Evolutionary conservation across 2,113 vertebrate genomes (phyloP).

Genomic region (Pontoporia blainvillei): DNA sequence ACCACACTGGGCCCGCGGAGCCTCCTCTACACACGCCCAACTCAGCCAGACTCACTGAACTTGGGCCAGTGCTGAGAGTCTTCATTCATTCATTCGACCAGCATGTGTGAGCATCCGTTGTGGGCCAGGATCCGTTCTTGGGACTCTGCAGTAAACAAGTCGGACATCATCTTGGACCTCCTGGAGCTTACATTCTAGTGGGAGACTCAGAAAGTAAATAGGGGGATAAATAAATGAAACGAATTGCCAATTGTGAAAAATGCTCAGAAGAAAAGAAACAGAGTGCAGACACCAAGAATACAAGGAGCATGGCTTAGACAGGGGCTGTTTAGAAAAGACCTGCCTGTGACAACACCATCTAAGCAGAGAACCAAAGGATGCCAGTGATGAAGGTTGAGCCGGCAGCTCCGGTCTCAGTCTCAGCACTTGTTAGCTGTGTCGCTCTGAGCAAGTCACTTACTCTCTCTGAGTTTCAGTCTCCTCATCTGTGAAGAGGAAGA

Average conservation of each 20-base stretch:
- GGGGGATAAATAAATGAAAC: not conserved
- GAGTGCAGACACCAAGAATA: not conserved
- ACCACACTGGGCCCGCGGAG: not conserved
- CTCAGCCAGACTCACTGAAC: not conserved
- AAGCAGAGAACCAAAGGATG: not conserved
- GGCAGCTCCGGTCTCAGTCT: not conserved
- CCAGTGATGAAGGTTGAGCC: not conserved
- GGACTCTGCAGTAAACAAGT: not conserved
- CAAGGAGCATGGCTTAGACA: not conserved
- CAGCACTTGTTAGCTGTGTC: not conserved
- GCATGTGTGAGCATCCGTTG: rapidly evolving
- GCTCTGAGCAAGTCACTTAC: not conserved
- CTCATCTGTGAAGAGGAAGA: not conserved
- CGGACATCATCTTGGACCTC: not conserved
- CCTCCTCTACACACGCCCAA: not conserved
- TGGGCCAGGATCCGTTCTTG: not conserved
- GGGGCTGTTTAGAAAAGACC: not conserved
- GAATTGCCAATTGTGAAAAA: not conserved
- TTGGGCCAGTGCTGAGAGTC: not conserved
- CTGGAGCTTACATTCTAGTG: not conserved
- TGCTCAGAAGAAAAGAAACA: not conserved
- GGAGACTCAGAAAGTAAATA: constrained; percentile 27
- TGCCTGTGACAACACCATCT: not conserved
- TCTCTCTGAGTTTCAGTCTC: not conserved
- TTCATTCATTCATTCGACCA: not conserved